phyloP scores from a whole-genome alignment of 2,888 invertebrate genomes.

The Sminthurinus aureus region DNA sequence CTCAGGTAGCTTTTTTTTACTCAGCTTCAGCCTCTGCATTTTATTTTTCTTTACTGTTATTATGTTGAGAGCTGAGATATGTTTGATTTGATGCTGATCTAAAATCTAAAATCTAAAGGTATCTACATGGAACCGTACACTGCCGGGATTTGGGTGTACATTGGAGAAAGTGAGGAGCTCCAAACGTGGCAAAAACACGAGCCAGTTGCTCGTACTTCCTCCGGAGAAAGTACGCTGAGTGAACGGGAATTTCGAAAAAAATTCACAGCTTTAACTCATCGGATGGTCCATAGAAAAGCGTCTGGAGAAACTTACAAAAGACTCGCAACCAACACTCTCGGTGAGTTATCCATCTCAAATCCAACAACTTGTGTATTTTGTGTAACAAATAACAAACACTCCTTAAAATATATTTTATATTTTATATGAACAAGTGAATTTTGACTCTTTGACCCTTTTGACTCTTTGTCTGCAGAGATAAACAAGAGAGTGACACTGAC shows the following conservation, averaged over 20 bases:
- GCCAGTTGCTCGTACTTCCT: constrained; percentile 62
- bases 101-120: no score
- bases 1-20: constrained; percentile 57
- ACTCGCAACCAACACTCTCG: constrained; percentile 81
- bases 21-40: neutral
- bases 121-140: constrained; percentile 79
- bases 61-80: no score
- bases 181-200: constrained; percentile 69
- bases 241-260: constrained; percentile 85
- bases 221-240: constrained; percentile 74
- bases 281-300: constrained; percentile 88
- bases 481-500: constrained; percentile 86
- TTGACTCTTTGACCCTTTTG: neutral
- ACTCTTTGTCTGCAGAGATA: constrained; percentile 71
- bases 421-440: no score
- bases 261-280: constrained; percentile 85
- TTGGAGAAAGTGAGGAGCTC: constrained; percentile 76
- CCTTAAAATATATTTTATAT: no score
- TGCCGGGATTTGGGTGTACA: constrained; percentile 76
- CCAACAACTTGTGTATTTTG: neutral
- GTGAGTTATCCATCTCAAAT: constrained; percentile 68
- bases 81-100: no score
- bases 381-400: neutral
- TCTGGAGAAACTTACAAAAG: constrained; percentile 89
- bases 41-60: no score